Conservation (phyloP, 2,797 vertebrate genomes). For the Microhierax caerulescens region DNA sequence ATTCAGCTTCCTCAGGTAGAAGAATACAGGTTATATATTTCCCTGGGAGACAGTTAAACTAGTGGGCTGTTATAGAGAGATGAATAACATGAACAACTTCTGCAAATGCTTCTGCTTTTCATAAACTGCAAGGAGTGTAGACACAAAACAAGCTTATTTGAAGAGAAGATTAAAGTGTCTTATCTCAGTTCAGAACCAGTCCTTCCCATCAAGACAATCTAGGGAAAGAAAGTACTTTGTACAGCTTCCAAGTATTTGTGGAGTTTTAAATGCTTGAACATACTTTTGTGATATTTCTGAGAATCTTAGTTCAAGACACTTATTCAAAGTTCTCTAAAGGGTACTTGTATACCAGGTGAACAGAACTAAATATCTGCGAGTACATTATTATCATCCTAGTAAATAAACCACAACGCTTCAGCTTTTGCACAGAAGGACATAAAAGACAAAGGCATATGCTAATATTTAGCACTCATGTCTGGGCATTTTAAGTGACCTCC, state of each 20-base stretch:
- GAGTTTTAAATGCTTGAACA: not conserved
- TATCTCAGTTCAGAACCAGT: not conserved
- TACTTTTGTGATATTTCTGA: not conserved
- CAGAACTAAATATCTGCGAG: not conserved
- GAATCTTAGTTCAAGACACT: not conserved
- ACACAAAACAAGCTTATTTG: not conserved
- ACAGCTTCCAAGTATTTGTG: not conserved
- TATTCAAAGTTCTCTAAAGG: not conserved
- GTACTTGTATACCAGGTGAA: not conserved
- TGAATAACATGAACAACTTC: not conserved
- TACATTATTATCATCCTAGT: not conserved
- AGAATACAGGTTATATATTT: not conserved
- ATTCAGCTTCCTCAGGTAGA: not conserved
- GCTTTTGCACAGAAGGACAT: not conserved
- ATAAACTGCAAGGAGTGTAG: not conserved
- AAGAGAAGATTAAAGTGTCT: not conserved
- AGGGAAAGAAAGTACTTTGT: not conserved
- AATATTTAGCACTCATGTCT: not conserved
- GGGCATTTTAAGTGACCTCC: not conserved
- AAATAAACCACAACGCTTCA: not conserved
- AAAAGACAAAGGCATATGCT: not conserved
- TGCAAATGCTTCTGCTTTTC: not conserved
- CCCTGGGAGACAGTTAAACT: not conserved
- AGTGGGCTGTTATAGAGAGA: not conserved
- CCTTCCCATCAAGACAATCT: not conserved